Percentiles rank a stretch among this genome's conserved stretches.
phyloP scores from a whole-genome alignment of 92 coral and sea anemone genomes.

The Siderastrea siderea region DNA sequence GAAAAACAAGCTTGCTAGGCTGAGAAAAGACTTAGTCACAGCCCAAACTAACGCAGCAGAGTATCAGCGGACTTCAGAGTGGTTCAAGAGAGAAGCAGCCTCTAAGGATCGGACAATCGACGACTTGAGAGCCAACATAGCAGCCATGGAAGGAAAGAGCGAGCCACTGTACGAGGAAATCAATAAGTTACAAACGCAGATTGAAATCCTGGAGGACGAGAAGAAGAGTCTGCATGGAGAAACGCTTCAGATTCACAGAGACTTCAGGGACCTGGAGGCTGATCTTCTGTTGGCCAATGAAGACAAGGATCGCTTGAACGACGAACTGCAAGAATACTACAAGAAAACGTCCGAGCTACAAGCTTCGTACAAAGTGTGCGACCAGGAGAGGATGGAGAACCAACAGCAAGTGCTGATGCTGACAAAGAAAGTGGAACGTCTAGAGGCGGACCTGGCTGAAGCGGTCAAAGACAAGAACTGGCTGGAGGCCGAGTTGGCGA shows the following conservation, averaged over 20 bases:
- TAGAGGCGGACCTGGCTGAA: slow-evolving; percentile 83
- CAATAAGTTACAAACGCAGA: slow-evolving; percentile 90
- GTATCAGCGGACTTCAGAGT: slow-evolving; percentile 79
- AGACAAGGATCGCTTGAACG: slow-evolving; percentile 85
- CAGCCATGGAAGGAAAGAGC: slow-evolving; percentile 90
- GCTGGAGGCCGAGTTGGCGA: slow-evolving; percentile 73
- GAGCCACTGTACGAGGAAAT: slow-evolving; percentile 94
- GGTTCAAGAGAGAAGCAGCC: slow-evolving; percentile 87
- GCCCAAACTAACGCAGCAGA: slow-evolving; percentile 82
- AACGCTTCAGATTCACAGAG: slow-evolving; percentile 82
- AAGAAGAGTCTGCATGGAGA: slow-evolving; percentile 88
- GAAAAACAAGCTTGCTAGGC: slow-evolving; percentile 80
- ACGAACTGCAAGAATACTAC: slow-evolving; percentile 87
- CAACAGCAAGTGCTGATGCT: slow-evolving; percentile 86
- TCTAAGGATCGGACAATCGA: slow-evolving; percentile 86
- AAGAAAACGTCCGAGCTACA: slow-evolving; percentile 92
- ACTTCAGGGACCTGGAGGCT: slow-evolving; percentile 83
- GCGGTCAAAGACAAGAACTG: slow-evolving; percentile 75
- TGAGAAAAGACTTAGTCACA: slow-evolving; percentile 77
- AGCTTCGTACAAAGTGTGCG: slow-evolving; percentile 87
- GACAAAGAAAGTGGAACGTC: slow-evolving; percentile 78
- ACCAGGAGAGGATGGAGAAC: slow-evolving; percentile 84
- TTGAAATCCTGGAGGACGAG: slow-evolving; percentile 93
- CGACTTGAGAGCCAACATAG: slow-evolving; percentile 87
- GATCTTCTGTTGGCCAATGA: slow-evolving; percentile 85